Evolutionary conservation across 2,113 vertebrate species (phyloP).

Genomic region (Tympanuchus pallidicinctus): DNA sequence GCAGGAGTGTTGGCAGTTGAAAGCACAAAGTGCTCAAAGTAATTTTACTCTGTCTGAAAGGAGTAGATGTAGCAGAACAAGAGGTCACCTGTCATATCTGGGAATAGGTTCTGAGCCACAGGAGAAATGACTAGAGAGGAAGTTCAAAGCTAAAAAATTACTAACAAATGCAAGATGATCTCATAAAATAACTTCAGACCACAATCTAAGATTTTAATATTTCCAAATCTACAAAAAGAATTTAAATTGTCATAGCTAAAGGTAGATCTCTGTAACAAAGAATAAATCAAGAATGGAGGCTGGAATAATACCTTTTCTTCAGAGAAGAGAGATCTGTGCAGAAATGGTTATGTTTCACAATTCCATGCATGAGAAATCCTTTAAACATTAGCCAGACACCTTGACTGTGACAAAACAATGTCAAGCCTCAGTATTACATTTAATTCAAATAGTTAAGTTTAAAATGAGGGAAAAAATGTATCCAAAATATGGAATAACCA

Average conservation of each 20-base stretch:
- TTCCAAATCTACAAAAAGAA: background rate
- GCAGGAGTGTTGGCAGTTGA: background rate
- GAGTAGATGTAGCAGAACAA: background rate
- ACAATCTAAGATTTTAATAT: background rate
- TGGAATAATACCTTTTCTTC: background rate
- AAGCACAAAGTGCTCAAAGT: background rate
- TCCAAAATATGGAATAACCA: background rate
- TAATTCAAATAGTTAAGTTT: background rate
- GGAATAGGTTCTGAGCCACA: background rate
- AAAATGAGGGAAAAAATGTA: background rate
- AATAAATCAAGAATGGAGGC: background rate
- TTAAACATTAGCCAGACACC: background rate
- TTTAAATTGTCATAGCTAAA: background rate
- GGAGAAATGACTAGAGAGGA: background rate
- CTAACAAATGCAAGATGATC: background rate
- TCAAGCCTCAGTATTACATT: background rate
- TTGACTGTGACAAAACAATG: background rate
- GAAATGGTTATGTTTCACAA: background rate
- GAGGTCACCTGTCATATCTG: background rate
- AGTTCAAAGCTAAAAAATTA: background rate
- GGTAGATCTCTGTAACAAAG: background rate
- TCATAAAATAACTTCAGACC: background rate
- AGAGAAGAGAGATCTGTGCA: background rate
- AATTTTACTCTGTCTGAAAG: background rate
- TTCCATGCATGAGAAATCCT: background rate